These are phyloP conservation scores for Trachemys scripta DNA, from an alignment of 2,113 vertebrate genomes.

Conservation along the genomic window DNA sequence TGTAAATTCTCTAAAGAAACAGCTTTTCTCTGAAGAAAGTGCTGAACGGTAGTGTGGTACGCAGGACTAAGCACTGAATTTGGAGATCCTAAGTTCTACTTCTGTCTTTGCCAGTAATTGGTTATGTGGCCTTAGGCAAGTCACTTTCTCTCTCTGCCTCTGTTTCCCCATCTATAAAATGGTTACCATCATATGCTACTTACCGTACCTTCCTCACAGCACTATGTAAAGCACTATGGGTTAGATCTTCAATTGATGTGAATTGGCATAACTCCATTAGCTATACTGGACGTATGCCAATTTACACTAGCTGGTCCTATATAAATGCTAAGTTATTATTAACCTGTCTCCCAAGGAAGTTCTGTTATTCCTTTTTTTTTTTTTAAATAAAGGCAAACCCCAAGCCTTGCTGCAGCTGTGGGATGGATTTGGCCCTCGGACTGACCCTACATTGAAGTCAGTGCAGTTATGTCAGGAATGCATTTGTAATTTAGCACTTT, in stretches of 20 bases:
- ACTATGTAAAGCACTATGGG: background rate
- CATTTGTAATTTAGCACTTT: background rate
- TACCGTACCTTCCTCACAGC: background rate
- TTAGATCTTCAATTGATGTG: background rate
- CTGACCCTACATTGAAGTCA: background rate
- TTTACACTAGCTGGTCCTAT: background rate
- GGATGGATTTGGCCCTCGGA: background rate
- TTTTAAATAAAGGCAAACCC: background rate
- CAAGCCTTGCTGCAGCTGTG: background rate
- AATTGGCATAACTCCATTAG: background rate
- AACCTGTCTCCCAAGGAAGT: background rate
- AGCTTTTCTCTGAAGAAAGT: background rate
- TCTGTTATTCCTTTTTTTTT: background rate
- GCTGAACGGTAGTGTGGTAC: background rate
- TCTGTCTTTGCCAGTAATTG: background rate
- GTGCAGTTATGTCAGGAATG: background rate
- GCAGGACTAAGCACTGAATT: background rate
- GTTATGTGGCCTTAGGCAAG: background rate
- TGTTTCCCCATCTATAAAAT: background rate
- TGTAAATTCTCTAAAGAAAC: background rate
- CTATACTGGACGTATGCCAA: background rate
- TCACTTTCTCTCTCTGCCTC: background rate
- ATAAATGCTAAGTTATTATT: background rate
- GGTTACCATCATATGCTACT: background rate
- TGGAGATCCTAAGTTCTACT: accelerated